phyloP scores from a whole-genome alignment of 1,140 invertebrate species.

The Drosophila asahinai region DNA sequence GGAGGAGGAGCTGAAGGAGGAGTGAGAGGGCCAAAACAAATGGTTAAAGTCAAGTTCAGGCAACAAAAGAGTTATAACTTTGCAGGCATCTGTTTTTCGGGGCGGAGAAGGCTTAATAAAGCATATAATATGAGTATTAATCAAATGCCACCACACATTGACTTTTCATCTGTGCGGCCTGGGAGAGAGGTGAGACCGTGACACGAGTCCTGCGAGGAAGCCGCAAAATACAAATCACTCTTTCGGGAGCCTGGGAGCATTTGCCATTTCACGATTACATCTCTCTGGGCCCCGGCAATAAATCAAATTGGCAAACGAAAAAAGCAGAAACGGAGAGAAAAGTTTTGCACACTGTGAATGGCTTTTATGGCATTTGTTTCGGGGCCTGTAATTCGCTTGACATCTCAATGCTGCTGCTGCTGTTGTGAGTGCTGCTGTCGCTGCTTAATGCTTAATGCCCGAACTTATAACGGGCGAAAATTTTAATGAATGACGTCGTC shows the following conservation, averaged over 20 bases:
- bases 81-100: conserved; percentile 37
- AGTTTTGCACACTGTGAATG: conserved; percentile 69
- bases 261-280: conserved; percentile 52
- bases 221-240: conserved; percentile 6
- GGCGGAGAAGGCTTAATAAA: conserved; percentile 64
- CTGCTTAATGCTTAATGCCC: conserved; percentile 74
- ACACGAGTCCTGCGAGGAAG: conserved; percentile 18
- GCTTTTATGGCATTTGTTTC: conserved; percentile 81
- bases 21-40: conserved; percentile 46
- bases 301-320: conserved; percentile 51
- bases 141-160: conserved; percentile 73
- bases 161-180: conserved; percentile 66
- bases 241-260: conserved; percentile 14
- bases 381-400: conserved; percentile 69
- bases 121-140: conserved; percentile 83
- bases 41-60: conserved; percentile 59
- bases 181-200: conserved; percentile 25
- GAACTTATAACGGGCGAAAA: conserved; percentile 75
- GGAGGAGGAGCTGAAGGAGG: background rate
- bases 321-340: conserved; percentile 41
- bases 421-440: background rate
- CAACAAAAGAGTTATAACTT: conserved; percentile 74
- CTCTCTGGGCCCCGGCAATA: conserved; percentile 39
- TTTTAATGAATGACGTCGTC: conserved; percentile 82
- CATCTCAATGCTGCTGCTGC: conserved; percentile 67